Evolutionary conservation across 2,888 invertebrate genomes (phyloP).

Genomic region (Meghimatium bilineatum): DNA sequence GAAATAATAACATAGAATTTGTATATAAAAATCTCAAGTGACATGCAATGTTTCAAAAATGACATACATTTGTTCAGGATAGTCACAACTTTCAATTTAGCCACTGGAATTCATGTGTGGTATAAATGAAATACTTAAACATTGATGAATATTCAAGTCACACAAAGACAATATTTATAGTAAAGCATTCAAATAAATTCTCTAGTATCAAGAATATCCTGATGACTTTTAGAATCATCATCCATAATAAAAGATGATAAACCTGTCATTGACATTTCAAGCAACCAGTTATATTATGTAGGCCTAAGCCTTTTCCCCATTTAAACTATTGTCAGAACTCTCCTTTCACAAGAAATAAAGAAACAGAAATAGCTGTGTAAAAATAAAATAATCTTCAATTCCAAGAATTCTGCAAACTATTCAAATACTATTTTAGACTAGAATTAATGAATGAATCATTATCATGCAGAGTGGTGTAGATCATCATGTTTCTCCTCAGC

Average conservation of each 20-base stretch:
- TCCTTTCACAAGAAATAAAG: not conserved
- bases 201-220: not conserved
- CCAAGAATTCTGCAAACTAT: not conserved
- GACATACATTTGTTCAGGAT: constrained; percentile 5
- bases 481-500: too few relatives aligned
- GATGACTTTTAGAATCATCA: not conserved
- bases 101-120: not conserved
- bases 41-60: not conserved
- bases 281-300: not conserved
- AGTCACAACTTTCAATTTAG: not conserved
- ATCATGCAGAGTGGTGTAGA: too few relatives aligned
- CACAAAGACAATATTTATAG: constrained; percentile 8
- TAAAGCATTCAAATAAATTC: not conserved
- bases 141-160: not conserved
- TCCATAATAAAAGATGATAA: not conserved
- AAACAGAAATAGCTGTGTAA: not conserved
- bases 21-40: not conserved
- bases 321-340: not conserved
- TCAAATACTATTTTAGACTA: not conserved
- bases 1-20: not conserved
- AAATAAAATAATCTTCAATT: not conserved
- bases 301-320: not conserved
- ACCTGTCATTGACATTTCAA: not conserved
- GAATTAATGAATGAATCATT: too few relatives aligned
- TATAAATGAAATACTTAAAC: not conserved